Conservation (phyloP, 37 sponge, comb jelly and placozoan species). For the Bolinopsis microptera region DNA sequence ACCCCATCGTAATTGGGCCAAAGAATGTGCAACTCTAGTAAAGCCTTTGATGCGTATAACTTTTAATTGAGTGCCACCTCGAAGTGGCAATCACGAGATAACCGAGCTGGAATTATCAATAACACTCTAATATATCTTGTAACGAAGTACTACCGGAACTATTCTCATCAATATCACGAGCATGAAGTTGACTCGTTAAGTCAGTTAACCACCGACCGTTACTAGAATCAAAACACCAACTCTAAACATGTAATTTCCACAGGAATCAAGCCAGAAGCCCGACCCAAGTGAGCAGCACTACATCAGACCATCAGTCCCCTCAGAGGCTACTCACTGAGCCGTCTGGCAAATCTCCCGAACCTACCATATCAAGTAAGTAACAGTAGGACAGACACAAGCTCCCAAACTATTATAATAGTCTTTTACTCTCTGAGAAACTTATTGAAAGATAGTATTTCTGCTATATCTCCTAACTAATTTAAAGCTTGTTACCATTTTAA, state of each 20-base stretch:
- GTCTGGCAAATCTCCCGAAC: neutral
- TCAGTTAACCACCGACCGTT: neutral
- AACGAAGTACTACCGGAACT: neutral
- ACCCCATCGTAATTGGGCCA: slow-evolving; percentile 13
- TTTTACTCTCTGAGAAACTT: no score
- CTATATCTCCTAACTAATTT: no score
- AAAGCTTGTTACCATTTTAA: no score
- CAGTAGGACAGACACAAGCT: neutral
- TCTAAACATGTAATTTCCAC: neutral
- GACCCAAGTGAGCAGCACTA: slow-evolving; percentile 27
- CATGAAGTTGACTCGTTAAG: no score
- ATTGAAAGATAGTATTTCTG: no score
- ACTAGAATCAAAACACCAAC: neutral
- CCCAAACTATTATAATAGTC: no score
- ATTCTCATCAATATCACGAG: no score
- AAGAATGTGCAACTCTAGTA: slow-evolving; percentile 29
- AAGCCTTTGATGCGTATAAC: neutral
- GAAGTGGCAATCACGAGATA: neutral
- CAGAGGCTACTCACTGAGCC: neutral
- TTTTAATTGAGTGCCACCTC: slow-evolving; percentile 59
- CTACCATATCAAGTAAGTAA: neutral
- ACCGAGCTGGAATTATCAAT: no score
- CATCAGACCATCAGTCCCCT: neutral
- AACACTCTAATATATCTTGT: neutral
- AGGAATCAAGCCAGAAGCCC: neutral